These are phyloP conservation scores for Stichopus chloronotus DNA, from an alignment of 35 echinoderm and acorn worm species.

Conservation along the genomic window DNA sequence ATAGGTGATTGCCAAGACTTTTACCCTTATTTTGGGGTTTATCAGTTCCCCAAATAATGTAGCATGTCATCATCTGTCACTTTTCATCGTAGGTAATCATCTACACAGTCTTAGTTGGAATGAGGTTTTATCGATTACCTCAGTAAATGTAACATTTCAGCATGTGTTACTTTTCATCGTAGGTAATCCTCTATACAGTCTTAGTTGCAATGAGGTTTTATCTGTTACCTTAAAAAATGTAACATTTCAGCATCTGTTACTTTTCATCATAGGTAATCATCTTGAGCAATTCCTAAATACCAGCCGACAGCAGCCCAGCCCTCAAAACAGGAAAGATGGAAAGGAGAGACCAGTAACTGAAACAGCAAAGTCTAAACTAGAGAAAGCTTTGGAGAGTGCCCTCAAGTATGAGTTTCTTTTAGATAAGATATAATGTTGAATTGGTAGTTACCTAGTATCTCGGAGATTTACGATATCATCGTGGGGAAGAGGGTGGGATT, in stretches of 20 bases:
- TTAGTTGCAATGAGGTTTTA: no score
- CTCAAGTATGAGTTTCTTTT: conserved; percentile 37
- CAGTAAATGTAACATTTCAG: no score
- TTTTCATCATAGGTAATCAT: conserved; percentile 16
- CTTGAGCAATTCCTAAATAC: conserved; percentile 39
- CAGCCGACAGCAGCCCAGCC: conserved; percentile 7
- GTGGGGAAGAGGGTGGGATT: no score
- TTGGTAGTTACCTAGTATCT: not conserved
- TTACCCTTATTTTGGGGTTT: no score
- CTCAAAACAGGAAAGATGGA: conserved; percentile 29
- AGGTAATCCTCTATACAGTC: conserved; percentile 51
- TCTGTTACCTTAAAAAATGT: no score
- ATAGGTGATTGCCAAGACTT: no score
- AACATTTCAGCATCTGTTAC: not conserved
- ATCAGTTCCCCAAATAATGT: no score
- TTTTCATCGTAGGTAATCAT: no score
- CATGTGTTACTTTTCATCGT: not conserved
- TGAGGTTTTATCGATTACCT: no score
- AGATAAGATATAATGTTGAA: no score
- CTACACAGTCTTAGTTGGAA: no score
- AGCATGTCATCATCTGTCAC: no score
- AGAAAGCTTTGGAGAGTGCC: conserved; percentile 46
- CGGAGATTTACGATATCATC: not conserved
- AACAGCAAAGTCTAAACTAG: conserved; percentile 22
- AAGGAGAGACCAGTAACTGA: conserved; percentile 30